These are phyloP conservation scores for Andrena marginata DNA, from an alignment of 2,888 invertebrate genomes.

Conservation along the genomic window DNA sequence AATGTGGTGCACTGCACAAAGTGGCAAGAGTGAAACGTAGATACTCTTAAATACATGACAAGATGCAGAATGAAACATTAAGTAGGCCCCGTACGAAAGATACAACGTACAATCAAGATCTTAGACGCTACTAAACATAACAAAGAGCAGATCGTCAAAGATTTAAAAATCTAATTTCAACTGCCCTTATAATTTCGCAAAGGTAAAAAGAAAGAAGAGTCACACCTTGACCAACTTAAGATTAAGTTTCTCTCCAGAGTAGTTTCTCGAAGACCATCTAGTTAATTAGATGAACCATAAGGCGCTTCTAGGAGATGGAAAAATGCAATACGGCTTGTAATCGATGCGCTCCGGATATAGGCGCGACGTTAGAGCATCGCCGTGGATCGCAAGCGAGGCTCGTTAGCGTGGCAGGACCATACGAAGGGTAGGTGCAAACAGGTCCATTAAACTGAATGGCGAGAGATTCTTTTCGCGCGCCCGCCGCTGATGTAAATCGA, in stretches of 20 bases:
- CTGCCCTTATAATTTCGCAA: too few relatives aligned
- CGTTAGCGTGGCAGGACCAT: slow-evolving; percentile 63
- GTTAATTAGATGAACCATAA: slow-evolving; percentile 21
- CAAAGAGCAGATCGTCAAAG: too few relatives aligned
- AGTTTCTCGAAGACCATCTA: background rate
- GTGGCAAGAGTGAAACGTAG: too few relatives aligned
- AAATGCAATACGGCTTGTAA: slow-evolving; percentile 29
- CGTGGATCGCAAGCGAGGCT: slow-evolving; percentile 37
- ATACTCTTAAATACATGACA: too few relatives aligned
- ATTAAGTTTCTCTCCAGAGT: background rate
- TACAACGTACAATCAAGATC: too few relatives aligned
- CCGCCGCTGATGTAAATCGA: slow-evolving; percentile 71
- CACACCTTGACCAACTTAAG: too few relatives aligned
- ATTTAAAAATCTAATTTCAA: too few relatives aligned
- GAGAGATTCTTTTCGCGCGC: slow-evolving; percentile 72
- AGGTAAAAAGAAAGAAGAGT: too few relatives aligned
- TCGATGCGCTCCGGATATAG: slow-evolving; percentile 39
- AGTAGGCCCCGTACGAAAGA: too few relatives aligned
- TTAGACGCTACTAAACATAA: too few relatives aligned
- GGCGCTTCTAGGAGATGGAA: background rate
- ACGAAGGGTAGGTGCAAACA: slow-evolving; percentile 73
- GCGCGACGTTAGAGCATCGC: slow-evolving; percentile 25
- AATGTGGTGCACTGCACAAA: too few relatives aligned
- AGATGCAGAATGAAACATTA: too few relatives aligned
- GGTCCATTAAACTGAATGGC: slow-evolving; percentile 72